Percentiles rank a stretch among this genome's conserved stretches.
These are phyloP conservation scores for Saguinus imperator DNA, from an alignment of 2,113 vertebrate species.

Conservation along the genomic window DNA sequence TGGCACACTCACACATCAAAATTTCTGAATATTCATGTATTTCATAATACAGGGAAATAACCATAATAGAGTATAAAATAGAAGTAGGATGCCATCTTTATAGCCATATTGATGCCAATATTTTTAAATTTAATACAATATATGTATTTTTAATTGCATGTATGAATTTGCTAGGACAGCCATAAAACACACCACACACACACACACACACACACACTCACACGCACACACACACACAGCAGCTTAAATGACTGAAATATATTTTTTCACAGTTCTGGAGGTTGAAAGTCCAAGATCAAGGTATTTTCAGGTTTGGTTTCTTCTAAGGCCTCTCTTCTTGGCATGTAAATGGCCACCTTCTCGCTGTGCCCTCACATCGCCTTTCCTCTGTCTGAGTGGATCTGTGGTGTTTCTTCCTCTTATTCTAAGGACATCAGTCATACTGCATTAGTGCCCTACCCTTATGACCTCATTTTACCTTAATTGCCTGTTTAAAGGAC, in stretches of 20 bases:
- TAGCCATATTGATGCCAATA: background rate
- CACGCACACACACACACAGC: too few relatives aligned
- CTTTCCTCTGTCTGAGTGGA: background rate
- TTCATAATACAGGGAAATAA: background rate
- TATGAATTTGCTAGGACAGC: slow-evolving; percentile 12
- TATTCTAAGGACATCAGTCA: background rate
- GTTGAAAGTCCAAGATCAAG: background rate
- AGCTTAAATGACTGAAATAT: background rate
- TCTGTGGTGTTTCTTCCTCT: background rate
- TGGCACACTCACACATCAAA: background rate
- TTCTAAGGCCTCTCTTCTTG: background rate
- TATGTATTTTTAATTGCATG: background rate
- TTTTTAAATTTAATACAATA: slow-evolving; percentile 47
- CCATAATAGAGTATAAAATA: background rate
- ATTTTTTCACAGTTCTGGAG: background rate
- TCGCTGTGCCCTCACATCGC: background rate
- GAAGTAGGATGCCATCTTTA: background rate
- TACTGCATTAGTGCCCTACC: background rate
- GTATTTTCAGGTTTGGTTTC: background rate
- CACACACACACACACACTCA: too few relatives aligned
- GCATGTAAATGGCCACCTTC: too few relatives aligned
- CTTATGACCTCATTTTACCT: background rate
- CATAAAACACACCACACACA: background rate
- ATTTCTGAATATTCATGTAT: background rate
- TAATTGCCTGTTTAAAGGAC: background rate